Evolutionary conservation across 2,797 vertebrate species (phyloP), one percentile per base, ranked within the genome.

Genomic region (Streptopelia turtur): DNA sequence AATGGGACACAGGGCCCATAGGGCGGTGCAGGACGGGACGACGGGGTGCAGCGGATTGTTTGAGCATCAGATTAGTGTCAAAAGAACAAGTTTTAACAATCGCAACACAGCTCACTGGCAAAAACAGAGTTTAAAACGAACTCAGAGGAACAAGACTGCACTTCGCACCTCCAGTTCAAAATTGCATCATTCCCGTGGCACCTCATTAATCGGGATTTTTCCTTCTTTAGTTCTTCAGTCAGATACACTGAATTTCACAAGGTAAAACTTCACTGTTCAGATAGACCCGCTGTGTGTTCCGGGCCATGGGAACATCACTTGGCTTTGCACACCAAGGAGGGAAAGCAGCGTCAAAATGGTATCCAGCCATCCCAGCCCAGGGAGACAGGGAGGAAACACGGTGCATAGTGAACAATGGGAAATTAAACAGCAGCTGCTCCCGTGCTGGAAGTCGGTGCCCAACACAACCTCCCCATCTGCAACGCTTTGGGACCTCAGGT

Each of bases 311-410:
- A 78, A 91, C 39, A 13, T 8, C 49, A 52, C 77, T 59, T 70
- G 66, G 59, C n/a, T 69, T 74, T 13, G 55, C 37, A 7, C 2
- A 10, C 23, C 14, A 83, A 57, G 18, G 24, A 94, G 83, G 95
- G 95, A 90, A 97, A 97, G 93, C 91, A 91, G 94, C 92, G 47
- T 5, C 61, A 74, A 93, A 95, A 79, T 61, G 20, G 12, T 80
- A 92, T 65, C 87, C 85, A 94, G 87, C 76, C 60, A 0, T 14
- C 43, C 65, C 87, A 57, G 47, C 4, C 87, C n/a, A 18, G 78
- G 78, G 83, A 77, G 53, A 56, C 57, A 9, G n/a, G 5, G 4
- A 21, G 63, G n/a, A 89, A 81, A 59, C 8, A 31, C 71, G n/a
- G 63, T 87, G 80, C 66, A 86, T 83, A 87, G 93, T 23, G 37